Conservation (phyloP, 2,797 vertebrate genomes). For the Myotis daubentonii region DNA sequence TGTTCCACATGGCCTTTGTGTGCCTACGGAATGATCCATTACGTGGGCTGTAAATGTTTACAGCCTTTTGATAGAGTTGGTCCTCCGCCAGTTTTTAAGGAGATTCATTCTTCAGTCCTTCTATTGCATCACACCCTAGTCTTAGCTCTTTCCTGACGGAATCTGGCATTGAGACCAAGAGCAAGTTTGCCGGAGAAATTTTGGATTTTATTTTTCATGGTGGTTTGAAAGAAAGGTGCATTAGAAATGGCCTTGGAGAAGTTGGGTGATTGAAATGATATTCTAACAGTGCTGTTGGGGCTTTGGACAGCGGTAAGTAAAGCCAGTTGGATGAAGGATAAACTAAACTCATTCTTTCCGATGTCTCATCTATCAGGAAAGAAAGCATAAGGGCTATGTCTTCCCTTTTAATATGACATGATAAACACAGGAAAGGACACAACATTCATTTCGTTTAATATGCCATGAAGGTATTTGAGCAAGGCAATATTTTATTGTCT, state of each 20-base stretch:
- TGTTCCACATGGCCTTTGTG: background rate
- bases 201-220: background rate
- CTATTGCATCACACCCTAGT: background rate
- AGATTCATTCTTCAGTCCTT: background rate
- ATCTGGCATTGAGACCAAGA: background rate
- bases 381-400: slow-evolving; percentile 46
- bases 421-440: slow-evolving; percentile 73
- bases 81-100: background rate
- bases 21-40: background rate
- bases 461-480: slow-evolving; percentile 72
- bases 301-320: background rate
- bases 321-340: slow-evolving; percentile 13
- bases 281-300: background rate
- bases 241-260: slow-evolving; percentile 37
- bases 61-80: background rate
- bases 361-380: slow-evolving; percentile 55
- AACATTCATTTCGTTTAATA: slow-evolving; percentile 78
- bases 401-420: slow-evolving; percentile 72
- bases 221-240: slow-evolving; percentile 17
- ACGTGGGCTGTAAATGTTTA: background rate
- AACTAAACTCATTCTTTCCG: slow-evolving; percentile 66
- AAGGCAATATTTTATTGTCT: slow-evolving; percentile 79
- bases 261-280: background rate
- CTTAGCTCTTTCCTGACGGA: background rate
- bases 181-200: background rate